phyloP scores from a whole-genome alignment of 2,888 invertebrate genomes.

The Ashinkailepas kermadecensis region DNA sequence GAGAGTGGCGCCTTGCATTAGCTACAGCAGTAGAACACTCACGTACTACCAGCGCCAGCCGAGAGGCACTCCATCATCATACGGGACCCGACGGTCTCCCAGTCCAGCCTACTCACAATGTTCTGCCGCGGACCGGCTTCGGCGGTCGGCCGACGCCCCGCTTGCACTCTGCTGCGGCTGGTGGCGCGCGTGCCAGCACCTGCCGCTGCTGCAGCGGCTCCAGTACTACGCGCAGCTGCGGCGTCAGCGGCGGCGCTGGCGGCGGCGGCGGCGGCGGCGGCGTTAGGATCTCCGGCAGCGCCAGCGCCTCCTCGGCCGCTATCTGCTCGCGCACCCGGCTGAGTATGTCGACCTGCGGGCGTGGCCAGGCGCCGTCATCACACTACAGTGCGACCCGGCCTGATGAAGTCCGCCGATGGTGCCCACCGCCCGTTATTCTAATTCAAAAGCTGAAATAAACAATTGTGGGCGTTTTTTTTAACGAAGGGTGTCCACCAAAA shows the following conservation, averaged over 20 bases:
- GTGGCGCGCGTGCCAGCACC: background rate
- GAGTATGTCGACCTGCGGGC: background rate
- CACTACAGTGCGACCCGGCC: background rate
- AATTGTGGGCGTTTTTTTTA: no score
- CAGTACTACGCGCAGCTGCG: background rate
- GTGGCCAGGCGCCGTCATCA: background rate
- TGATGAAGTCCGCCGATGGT: no score
- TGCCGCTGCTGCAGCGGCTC: background rate
- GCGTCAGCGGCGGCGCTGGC: background rate
- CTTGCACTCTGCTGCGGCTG: background rate
- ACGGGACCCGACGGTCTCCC: background rate
- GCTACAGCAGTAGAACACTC: no score
- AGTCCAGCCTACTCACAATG: background rate
- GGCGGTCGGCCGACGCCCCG: background rate
- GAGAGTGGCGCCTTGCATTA: no score
- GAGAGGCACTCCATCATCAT: background rate
- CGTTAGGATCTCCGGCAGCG: background rate
- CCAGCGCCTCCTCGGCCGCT: background rate
- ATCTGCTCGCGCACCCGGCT: background rate
- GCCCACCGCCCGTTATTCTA: no score
- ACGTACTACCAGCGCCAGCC: no score
- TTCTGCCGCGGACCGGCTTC: background rate
- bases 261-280: background rate
- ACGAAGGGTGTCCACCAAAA: no score
- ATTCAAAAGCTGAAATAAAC: no score